Base-by-base conservation (phyloP, 2,113 vertebrate genomes). In the Furnarius figulus region DNA sequence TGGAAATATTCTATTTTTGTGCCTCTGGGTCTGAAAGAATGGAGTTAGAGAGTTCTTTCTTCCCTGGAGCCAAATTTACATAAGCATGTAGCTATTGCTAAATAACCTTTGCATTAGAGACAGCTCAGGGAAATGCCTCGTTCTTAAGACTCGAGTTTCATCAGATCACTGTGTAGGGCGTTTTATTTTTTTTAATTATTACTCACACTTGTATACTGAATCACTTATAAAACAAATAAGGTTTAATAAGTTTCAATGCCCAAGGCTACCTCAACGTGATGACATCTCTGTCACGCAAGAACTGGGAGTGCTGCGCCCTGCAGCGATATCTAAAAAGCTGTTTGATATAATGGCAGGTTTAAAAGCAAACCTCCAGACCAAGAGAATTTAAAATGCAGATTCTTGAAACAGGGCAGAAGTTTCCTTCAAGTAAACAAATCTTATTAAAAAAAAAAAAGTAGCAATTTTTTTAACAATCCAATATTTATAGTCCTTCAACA, bases 211-310 rank as follows among this genome's bases (percentile, higher is more conserved):
- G 96, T 96, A 96, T 95, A 96, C 92, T 97, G 94, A 95, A 95
- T 97, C 94, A 95, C 95, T 97, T 97, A 97, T 97, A 97, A 97
- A 97, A 96, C 94, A 97, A 97, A 95, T 95, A 97, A 92, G 96
- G 92, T 97, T 97, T 97, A 97, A 96, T 97, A 97, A 97, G 97
- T 98, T 97, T 97, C 95, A 96, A 35, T 92, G 96, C 97, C 95
- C 92, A 94, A 94, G 97, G 97, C 97, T 97, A 98, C 96, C 94
- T 93, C 92, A 95, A 97, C 91, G 93, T 97, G 96, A 97, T 96
- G 97, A 97, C 97, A 98, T 97, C 92, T 93, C 94, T 97, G 97
- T 97, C 98, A 98, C 92, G 97, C 97, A 97, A 97, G 93, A 97
- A 95, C 82, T 90, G 96, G 95, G 96, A 96, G 97, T 97, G 97